A percentile compares a stretch with the other conserved stretches of the same genome.
Conservation (phyloP, 2,888 invertebrate genomes). For the Pseudeuparius sepicola region DNA sequence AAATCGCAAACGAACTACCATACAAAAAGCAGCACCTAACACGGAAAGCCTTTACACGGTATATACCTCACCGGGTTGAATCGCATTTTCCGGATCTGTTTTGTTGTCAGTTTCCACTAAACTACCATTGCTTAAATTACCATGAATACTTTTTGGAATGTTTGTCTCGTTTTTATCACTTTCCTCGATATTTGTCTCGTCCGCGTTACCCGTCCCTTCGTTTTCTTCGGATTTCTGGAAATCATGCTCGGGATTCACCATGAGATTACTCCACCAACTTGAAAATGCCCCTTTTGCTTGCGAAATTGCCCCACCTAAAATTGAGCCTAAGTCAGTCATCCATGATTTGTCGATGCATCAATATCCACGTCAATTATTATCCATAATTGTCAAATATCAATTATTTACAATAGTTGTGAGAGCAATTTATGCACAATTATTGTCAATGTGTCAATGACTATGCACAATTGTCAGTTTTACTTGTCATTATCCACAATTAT, state of each 20-base stretch:
- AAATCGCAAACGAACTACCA: no score
- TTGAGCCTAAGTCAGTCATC: background rate
- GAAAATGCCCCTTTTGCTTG: conserved; percentile 80
- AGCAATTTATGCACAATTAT: no score
- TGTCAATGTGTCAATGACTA: no score
- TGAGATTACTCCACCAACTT: conserved; percentile 74
- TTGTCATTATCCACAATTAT: no score
- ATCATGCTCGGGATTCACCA: conserved; percentile 41
- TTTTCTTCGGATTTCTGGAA: conserved; percentile 28
- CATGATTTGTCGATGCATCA: conserved; percentile 1
- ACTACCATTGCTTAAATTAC: conserved; percentile 16
- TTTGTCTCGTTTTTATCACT: no score
- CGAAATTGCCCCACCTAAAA: conserved; percentile 69
- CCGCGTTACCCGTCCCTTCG: conserved; percentile 8
- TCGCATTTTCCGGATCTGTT: conserved; percentile 1
- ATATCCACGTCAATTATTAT: no score
- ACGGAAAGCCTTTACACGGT: no score
- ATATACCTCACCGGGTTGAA: conserved; percentile 30
- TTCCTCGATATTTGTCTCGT: conserved; percentile 18
- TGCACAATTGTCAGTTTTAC: no score
- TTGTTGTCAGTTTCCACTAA: conserved; percentile 2
- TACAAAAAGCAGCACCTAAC: no score
- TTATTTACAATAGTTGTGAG: no score
- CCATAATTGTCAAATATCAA: no score
- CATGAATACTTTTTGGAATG: conserved; percentile 26